Percentiles rank a stretch among this genome's conserved stretches.
Evolutionary conservation across 2,113 vertebrate species (phyloP).

Genomic region (Gallinago media): DNA sequence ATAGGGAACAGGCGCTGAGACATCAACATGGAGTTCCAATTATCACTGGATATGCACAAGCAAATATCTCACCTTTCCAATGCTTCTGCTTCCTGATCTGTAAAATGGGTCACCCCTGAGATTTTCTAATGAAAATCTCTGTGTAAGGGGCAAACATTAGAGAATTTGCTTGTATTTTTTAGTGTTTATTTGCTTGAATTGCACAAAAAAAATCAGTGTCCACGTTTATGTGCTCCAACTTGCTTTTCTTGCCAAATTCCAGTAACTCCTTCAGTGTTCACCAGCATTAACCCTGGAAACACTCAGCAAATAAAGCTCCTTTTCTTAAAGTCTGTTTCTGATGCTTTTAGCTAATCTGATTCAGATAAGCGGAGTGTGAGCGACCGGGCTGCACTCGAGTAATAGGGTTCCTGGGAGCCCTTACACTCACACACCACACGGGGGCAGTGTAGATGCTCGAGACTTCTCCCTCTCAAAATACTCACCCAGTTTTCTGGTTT

Average conservation of each 20-base stretch:
- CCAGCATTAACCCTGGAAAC: background rate
- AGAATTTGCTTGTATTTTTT: background rate
- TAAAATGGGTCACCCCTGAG: background rate
- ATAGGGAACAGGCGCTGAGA: fast-evolving
- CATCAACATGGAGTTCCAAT: background rate
- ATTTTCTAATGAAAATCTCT: background rate
- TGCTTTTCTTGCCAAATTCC: background rate
- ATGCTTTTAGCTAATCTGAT: background rate
- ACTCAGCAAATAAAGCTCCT: background rate
- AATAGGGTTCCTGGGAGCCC: background rate
- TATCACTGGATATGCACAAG: background rate
- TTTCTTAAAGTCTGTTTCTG: background rate
- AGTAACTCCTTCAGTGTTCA: background rate
- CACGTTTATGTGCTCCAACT: background rate
- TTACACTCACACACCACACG: constrained; percentile 58
- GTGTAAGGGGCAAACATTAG: background rate
- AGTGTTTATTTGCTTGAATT: background rate
- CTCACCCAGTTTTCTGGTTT: background rate
- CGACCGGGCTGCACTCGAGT: background rate
- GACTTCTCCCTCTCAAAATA: constrained; percentile 36
- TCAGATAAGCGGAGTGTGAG: background rate
- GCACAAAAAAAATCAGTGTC: background rate
- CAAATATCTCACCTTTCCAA: background rate
- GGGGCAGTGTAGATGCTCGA: constrained; percentile 62
- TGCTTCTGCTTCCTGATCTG: background rate